phyloP scores from a whole-genome alignment of 2,797 vertebrate genomes.

The Hybognathus amarus region DNA sequence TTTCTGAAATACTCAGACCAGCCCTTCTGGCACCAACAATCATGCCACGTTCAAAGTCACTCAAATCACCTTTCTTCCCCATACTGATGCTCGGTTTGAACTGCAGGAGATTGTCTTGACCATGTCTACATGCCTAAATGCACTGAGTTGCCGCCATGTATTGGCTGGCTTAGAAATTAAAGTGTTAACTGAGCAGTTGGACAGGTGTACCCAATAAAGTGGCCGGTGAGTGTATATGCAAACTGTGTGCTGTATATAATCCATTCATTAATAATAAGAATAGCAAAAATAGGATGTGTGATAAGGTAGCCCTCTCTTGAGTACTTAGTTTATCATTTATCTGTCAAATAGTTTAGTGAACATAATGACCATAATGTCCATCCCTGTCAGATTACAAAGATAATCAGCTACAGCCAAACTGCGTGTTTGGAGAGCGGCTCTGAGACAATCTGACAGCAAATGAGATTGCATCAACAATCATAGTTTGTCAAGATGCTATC shows the following conservation, averaged over 20 bases:
- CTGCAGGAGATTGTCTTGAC: too few species aligned
- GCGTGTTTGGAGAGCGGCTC: slow-evolving; percentile 11
- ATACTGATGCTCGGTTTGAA: too few species aligned
- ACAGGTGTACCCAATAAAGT: too few species aligned
- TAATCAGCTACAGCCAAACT: slow-evolving; percentile 32
- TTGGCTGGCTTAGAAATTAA: too few species aligned
- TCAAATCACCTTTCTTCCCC: too few species aligned
- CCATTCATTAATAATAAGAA: neutral
- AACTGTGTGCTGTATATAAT: neutral
- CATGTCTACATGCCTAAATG: too few species aligned
- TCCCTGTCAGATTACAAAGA: slow-evolving; percentile 49
- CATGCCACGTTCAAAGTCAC: too few species aligned
- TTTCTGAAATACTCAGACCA: too few species aligned
- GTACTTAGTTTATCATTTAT: slow-evolving; percentile 44
- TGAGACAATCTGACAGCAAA: slow-evolving; percentile 12
- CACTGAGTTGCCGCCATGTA: too few species aligned
- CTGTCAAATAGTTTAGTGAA: slow-evolving; percentile 2
- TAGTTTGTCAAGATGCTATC: slow-evolving; percentile 51
- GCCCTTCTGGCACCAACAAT: too few species aligned
- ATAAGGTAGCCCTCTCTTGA: neutral
- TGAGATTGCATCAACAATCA: slow-evolving; percentile 50
- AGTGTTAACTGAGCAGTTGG: too few species aligned
- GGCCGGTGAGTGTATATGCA: too few species aligned
- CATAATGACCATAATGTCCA: slow-evolving; percentile 5
- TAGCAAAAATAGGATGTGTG: neutral